A percentile compares a stretch with the other conserved stretches of the same genome.
Evolutionary conservation across 2,797 vertebrate genomes (phyloP).

Genomic region (Varecia variegata): DNA sequence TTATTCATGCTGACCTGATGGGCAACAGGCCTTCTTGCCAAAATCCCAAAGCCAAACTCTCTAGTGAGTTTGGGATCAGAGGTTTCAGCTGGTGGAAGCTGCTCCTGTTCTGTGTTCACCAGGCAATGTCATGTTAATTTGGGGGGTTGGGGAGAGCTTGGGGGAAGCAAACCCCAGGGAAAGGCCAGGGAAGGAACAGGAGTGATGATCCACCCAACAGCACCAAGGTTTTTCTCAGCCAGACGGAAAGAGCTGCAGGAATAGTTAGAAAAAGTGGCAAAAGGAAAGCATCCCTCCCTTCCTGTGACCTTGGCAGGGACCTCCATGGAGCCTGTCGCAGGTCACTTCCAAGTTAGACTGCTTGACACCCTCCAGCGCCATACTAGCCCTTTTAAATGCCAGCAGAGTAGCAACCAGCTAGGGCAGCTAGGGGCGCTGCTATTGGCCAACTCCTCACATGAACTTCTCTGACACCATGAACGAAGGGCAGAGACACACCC

Average conservation of each 20-base stretch:
- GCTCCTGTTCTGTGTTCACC: slow-evolving; percentile 50
- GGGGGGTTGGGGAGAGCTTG: not conserved
- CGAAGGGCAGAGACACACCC: not conserved
- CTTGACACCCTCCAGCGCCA: fast-evolving
- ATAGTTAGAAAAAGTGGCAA: not conserved
- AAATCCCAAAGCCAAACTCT: slow-evolving; percentile 82
- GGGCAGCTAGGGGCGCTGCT: not conserved
- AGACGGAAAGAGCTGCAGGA: not conserved
- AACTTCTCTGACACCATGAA: no score
- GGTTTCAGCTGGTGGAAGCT: slow-evolving; percentile 78
- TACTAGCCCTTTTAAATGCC: fast-evolving
- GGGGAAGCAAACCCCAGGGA: not conserved
- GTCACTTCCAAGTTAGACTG: not conserved
- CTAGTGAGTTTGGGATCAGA: slow-evolving; percentile 80
- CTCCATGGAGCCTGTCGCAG: not conserved
- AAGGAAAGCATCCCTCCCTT: not conserved
- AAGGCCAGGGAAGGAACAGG: not conserved
- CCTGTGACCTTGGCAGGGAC: not conserved
- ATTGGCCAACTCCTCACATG: not conserved
- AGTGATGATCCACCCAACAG: not conserved
- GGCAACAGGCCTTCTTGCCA: slow-evolving; percentile 77
- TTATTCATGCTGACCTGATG: slow-evolving; percentile 81
- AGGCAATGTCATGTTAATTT: slow-evolving; percentile 39
- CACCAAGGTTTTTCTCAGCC: not conserved
- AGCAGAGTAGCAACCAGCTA: not conserved